These are phyloP conservation scores for Scaptomyza tumidula DNA, from an alignment of 2,888 invertebrate genomes.

Conservation along the genomic window DNA sequence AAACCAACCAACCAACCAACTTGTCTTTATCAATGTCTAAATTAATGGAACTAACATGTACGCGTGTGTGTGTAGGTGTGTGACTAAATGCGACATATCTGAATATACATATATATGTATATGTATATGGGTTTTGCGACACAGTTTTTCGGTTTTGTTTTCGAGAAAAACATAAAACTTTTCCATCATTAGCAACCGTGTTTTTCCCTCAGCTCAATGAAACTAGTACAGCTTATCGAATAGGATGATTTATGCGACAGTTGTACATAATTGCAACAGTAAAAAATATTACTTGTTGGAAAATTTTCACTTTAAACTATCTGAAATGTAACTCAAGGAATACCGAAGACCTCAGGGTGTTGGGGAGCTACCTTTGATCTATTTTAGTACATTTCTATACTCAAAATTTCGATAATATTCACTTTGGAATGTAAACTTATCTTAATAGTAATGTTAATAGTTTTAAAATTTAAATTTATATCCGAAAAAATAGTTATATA, in stretches of 20 bases:
- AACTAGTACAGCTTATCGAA: conserved; percentile 69
- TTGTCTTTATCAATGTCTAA: conserved; percentile 54
- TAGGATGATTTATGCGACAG: conserved; percentile 71
- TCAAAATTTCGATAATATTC: too few species aligned
- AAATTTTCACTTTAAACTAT: not conserved
- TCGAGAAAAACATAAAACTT: conserved; percentile 14
- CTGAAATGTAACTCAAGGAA: not conserved
- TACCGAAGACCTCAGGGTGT: not conserved
- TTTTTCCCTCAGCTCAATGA: conserved; percentile 38
- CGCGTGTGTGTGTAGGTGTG: conserved; percentile 31
- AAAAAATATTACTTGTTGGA: conserved; percentile 21
- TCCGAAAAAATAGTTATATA: too few species aligned
- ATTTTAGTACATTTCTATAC: too few species aligned
- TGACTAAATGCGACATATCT: conserved; percentile 30
- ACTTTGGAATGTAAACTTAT: too few species aligned
- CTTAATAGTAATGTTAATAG: too few species aligned
- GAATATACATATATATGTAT: not conserved
- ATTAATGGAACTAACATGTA: conserved; percentile 64
- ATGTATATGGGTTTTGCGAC: not conserved
- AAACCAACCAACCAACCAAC: not conserved
- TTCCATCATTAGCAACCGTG: conserved; percentile 57
- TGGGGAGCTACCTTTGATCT: not conserved
- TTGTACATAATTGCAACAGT: conserved; percentile 41
- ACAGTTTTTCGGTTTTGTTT: conserved; percentile 1
- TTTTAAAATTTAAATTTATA: too few species aligned